Evolutionary conservation across 2,888 invertebrate genomes (phyloP).

Genomic region (Desoria tigrina): DNA sequence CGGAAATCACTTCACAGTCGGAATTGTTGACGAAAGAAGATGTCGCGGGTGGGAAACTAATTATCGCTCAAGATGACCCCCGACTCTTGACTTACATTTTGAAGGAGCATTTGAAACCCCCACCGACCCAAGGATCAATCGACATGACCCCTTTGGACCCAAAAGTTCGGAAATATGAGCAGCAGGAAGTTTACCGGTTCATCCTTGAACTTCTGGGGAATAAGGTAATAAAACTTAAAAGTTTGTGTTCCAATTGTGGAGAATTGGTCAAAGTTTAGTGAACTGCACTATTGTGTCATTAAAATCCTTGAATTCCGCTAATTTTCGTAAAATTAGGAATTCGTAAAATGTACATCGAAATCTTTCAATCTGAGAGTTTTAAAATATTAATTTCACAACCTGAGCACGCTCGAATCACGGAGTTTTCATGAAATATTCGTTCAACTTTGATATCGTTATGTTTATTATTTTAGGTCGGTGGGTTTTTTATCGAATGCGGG

Average conservation of each 20-base stretch:
- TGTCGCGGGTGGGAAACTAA: not conserved
- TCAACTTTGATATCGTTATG: not conserved
- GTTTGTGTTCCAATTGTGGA: no score
- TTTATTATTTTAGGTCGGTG: slow-evolving; percentile 26
- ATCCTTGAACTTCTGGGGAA: slow-evolving; percentile 1
- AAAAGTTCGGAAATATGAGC: not conserved
- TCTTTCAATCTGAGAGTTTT: no score
- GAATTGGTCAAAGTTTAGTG: not conserved
- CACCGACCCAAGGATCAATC: not conserved
- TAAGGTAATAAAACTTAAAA: slow-evolving; percentile 2
- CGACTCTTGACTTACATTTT: not conserved
- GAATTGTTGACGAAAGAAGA: slow-evolving; percentile 3
- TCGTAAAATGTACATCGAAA: no score
- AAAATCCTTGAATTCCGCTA: no score
- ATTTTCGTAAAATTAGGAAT: no score
- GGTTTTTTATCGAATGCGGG: slow-evolving; percentile 57
- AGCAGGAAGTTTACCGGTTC: not conserved
- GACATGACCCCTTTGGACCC: no score
- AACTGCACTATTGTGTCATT: no score
- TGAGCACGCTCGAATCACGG: no score
- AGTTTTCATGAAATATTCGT: no score
- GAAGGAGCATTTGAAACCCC: not conserved
- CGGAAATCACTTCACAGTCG: no score
- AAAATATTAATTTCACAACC: no score
- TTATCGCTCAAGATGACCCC: not conserved